phyloP scores from a whole-genome alignment of 2,113 vertebrate species.

The Podarcis muralis region DNA sequence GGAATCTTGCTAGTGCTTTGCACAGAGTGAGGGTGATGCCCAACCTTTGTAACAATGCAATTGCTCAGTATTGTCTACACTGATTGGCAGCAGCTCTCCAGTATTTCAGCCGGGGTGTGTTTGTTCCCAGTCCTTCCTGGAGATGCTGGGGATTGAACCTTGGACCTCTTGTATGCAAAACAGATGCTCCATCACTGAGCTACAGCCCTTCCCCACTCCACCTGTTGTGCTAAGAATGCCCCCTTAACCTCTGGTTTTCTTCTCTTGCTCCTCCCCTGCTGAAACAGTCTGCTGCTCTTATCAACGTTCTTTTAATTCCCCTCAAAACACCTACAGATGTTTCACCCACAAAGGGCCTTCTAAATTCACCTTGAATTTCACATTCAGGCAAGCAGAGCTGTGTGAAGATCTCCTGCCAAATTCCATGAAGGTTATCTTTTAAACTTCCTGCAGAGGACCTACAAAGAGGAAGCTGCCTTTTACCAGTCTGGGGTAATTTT shows the following conservation, averaged over 20 bases:
- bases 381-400: not conserved
- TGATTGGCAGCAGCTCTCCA: too few relatives aligned
- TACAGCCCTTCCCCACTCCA: too few relatives aligned
- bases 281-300: not conserved
- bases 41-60: too few relatives aligned
- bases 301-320: not conserved
- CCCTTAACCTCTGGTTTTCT: not conserved
- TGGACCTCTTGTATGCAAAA: too few relatives aligned
- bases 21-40: too few relatives aligned
- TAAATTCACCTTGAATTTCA: not conserved
- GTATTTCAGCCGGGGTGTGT: too few relatives aligned
- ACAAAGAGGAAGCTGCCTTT: not conserved
- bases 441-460: not conserved
- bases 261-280: too few relatives aligned
- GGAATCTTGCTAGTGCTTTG: too few relatives aligned
- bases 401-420: not conserved
- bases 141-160: too few relatives aligned
- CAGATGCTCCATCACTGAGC: too few relatives aligned
- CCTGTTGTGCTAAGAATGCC: not conserved
- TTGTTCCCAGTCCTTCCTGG: too few relatives aligned
- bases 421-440: not conserved
- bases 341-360: not conserved
- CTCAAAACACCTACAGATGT: not conserved
- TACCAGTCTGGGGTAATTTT: not conserved
- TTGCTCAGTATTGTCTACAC: too few relatives aligned